Evolutionary conservation across 2,797 vertebrate species (phyloP), one percentile per base, ranked within the genome.

Genomic region (Sebastes hubbsi): DNA sequence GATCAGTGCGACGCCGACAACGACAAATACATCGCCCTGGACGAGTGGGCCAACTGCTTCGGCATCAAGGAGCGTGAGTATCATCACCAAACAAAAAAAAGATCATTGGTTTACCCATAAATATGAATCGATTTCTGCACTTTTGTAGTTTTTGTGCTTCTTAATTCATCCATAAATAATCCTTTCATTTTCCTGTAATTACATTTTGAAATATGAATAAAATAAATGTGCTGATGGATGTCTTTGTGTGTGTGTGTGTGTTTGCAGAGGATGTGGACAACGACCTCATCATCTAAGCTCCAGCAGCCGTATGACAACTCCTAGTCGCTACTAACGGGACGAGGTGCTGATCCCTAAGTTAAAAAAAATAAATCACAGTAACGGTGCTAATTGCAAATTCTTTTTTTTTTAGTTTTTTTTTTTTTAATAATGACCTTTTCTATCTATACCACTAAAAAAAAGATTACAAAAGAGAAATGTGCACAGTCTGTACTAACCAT

Each of bases 1-100:
- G 97, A 99, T 27, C 87, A 96, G 87, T 99, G 99, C 0, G 99
- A 99, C 80, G 91, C 97, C 67, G 99, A 99, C 90, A 94, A 90
- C 0, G 99, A 99, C 95, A 99, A 99, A 88, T 99, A 99, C 96
- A 99, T 99, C 8, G 97, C 98, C 78, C 96, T 99, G 92, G 97
- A 99, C 54, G 99, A 99, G 92, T 99, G 99, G 99, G 98, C 97
- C 85, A 72, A 91, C 90, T 99, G 99, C 96, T 99, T 99, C 0
- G 98, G 99, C 95, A 95, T 99, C 92, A 99, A 98, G 94, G 97
- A 99, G 88, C 87, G 98, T 99, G 93, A 98, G 97, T 98, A 60
- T 58, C 9, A n/a, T 38, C 36, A 49, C 42, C 16, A 18, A 16
- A 46, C 42, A 16, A 49, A 22, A 30, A 42, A 42, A 16, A 42